Percentiles rank a stretch among this genome's conserved stretches.
These are phyloP conservation scores for Drosophila mulleri DNA, from an alignment of 2,888 invertebrate species.

Conservation along the genomic window DNA sequence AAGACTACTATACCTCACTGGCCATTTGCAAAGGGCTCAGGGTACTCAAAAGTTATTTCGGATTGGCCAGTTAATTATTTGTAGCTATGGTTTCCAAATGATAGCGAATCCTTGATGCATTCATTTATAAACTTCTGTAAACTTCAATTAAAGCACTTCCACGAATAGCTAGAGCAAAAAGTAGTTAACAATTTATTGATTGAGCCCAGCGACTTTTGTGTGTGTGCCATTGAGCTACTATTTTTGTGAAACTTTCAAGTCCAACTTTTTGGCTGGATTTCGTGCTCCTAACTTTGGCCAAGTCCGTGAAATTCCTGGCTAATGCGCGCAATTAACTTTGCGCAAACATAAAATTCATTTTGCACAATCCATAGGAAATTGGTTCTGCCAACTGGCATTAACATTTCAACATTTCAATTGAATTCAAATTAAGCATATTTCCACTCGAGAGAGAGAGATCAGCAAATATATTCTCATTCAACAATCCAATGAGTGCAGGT, in stretches of 20 bases:
- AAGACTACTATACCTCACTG: background rate
- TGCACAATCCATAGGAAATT: conserved; percentile 7
- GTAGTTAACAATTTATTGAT: conserved; percentile 24
- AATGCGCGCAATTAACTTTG: conserved; percentile 42
- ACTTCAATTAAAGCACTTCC: background rate
- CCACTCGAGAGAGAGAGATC: conserved; percentile 1
- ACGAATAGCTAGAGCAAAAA: background rate
- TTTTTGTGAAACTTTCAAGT: conserved; percentile 2
- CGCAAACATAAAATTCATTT: conserved; percentile 13
- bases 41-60: background rate
- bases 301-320: background rate
- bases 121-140: background rate
- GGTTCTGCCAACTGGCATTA: conserved; percentile 35
- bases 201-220: conserved; percentile 11
- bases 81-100: background rate
- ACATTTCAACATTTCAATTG: conserved; percentile 61
- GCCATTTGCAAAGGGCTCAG: background rate
- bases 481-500: background rate
- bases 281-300: background rate
- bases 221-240: background rate
- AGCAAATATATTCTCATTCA: background rate
- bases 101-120: background rate
- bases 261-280: conserved; percentile 19
- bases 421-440: conserved; percentile 47
- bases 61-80: background rate